A percentile compares a stretch with the other conserved stretches of the same genome.
Evolutionary conservation across 2,113 vertebrate genomes (phyloP).

Genomic region (Osmerus mordax): DNA sequence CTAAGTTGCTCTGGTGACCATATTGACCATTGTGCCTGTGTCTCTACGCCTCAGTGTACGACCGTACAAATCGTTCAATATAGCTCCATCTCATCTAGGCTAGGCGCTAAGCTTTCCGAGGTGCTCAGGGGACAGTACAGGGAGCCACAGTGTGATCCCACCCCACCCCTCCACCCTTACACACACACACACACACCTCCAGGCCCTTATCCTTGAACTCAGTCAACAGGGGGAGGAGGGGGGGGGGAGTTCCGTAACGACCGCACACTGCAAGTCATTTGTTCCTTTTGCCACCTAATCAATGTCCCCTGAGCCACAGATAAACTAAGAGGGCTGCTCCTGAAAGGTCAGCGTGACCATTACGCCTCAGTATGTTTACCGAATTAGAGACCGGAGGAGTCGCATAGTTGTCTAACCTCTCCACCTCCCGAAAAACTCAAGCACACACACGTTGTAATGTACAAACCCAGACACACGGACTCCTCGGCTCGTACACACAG

Average conservation of each 20-base stretch:
- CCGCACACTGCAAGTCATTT: constrained; percentile 59
- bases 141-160: background rate
- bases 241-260: constrained; percentile 48
- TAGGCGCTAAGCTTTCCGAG: constrained; percentile 31
- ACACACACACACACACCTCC: background rate
- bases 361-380: constrained; percentile 42
- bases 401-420: background rate
- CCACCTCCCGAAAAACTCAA: background rate
- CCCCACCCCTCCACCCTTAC: background rate
- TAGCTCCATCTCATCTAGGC: constrained; percentile 39
- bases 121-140: constrained; percentile 31
- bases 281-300: constrained; percentile 67
- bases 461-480: constrained; percentile 16
- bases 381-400: constrained; percentile 38
- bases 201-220: constrained; percentile 24
- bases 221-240: constrained; percentile 23
- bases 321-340: constrained; percentile 45
- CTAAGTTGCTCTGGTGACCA: constrained; percentile 34
- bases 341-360: constrained; percentile 55
- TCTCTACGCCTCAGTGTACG: constrained; percentile 26
- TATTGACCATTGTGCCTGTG: constrained; percentile 24
- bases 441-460: constrained; percentile 6
- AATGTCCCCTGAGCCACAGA: constrained; percentile 58
- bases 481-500: background rate
- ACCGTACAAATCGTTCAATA: constrained; percentile 47